phyloP scores from a whole-genome alignment of 2,888 invertebrate genomes.

The Lasioglossum villosulum region DNA sequence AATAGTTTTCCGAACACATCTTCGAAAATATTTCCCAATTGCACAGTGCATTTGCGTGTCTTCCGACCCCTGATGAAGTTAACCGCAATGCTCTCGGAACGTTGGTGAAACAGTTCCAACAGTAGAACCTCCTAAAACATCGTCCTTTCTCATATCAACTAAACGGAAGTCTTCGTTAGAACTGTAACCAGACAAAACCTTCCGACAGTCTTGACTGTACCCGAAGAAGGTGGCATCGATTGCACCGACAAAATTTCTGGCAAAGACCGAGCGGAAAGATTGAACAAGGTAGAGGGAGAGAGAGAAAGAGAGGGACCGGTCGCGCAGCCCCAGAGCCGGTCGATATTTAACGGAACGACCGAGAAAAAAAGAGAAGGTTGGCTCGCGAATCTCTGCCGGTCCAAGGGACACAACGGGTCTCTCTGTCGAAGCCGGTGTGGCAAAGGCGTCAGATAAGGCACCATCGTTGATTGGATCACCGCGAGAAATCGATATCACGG shows the following conservation, averaged over 20 bases:
- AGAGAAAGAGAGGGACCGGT: neutral
- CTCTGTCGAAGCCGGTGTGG: constrained; percentile 61
- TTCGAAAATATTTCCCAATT: neutral
- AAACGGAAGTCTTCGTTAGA: too few relatives aligned
- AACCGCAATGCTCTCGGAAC: too few relatives aligned
- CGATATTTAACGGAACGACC: constrained; percentile 18
- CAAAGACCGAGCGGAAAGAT: constrained; percentile 6
- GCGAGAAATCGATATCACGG: constrained; percentile 82
- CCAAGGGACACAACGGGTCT: constrained; percentile 27
- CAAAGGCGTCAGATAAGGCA: constrained; percentile 81
- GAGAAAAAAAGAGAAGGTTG: neutral
- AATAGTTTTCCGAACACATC: neutral
- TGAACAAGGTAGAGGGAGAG: neutral
- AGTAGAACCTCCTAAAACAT: too few relatives aligned
- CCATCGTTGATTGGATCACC: constrained; percentile 84
- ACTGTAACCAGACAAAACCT: neutral
- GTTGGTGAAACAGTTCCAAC: neutral
- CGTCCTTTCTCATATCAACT: too few relatives aligned
- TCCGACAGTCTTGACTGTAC: neutral
- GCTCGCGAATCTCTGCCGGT: constrained; percentile 7
- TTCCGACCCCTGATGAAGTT: neutral
- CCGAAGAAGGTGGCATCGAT: neutral
- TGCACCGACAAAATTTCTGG: constrained; percentile 3
- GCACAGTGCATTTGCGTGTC: neutral
- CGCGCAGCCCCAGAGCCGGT: neutral